Evolutionary conservation across 2,888 invertebrate genomes (phyloP), one percentile per base, ranked within the genome.

Genomic region (Epirrita christyi): DNA sequence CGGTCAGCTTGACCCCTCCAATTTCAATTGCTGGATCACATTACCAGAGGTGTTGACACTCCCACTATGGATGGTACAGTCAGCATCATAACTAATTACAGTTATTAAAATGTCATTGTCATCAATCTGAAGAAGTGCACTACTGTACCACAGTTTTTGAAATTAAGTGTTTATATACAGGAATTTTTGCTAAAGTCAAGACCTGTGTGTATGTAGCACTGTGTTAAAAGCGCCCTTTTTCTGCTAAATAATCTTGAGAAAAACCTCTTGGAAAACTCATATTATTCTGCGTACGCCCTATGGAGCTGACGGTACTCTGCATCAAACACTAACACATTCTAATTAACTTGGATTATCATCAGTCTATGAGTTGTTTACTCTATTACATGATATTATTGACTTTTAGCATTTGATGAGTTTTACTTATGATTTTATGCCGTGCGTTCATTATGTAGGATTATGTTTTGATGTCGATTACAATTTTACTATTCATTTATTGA

Each of bases 21-120:
- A 81, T 81, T 80, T 80, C 78, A 76, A 82, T 81, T 78, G 77
- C 73, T 72, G 71, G 78, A 85, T 88, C 86, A 78, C 78, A 83
- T 88, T 85, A 83, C 84, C 70, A 70, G 79, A 86, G 81, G 83
- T 84, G 84, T 87, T 85, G 83, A 86, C 83, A 76, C 74, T 74
- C 63, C 71, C 76, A 68, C 77, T 75, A 66, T 73, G 71, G 81
- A 77, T 76, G 74, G 75, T n/a, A 76, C 40, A 36, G 45, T 45
- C 34, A 29, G 40, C 29, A 28, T 14, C 9, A n/a, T n/a, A n/a
- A n/a, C n/a, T n/a, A 21, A 21, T 21, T 21, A 21, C 21, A 21
- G 21, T 21, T 21, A 4, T 21, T 2, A 21, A 21, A 21, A 21
- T 21, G 21, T 21, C 21, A 21, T 21, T n/a, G n/a, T n/a, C n/a